A percentile compares a stretch with the other conserved stretches of the same genome.
Evolutionary conservation across 2,113 vertebrate species (phyloP).

Genomic region (Microtus ochrogaster): DNA sequence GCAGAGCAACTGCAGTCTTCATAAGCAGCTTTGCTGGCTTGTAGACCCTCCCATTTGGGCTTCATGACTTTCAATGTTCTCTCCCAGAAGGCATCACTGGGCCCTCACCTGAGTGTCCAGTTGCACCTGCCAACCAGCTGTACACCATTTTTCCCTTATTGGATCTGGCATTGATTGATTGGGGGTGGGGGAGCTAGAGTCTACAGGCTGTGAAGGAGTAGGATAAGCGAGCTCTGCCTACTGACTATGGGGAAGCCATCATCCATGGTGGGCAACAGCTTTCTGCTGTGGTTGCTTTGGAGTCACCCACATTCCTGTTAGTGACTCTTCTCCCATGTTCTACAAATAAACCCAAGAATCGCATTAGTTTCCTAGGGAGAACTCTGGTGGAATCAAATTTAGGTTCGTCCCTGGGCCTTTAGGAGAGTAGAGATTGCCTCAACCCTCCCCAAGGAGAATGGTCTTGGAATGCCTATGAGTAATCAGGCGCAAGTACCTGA

Average conservation of each 20-base stretch:
- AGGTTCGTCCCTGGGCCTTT: not conserved
- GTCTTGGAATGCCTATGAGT: not conserved
- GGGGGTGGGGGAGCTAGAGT: too few relatives aligned
- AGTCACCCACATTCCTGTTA: not conserved
- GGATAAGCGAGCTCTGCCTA: not conserved
- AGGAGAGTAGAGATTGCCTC: not conserved
- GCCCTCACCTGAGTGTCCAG: not conserved
- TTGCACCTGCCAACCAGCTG: not conserved
- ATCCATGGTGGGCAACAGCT: not conserved
- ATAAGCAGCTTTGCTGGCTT: not conserved
- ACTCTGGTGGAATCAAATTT: not conserved
- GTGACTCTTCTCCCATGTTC: not conserved
- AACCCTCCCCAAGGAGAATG: not conserved
- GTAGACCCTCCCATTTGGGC: not conserved
- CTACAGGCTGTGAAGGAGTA: not conserved
- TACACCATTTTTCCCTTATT: not conserved
- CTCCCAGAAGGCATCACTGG: too few relatives aligned
- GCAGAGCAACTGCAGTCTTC: not conserved
- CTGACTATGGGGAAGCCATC: not conserved
- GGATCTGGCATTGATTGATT: not conserved
- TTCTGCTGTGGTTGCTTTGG: not conserved
- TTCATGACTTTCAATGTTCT: not conserved
- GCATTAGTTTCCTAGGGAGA: not conserved
- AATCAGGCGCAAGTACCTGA: not conserved
- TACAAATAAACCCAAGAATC: not conserved